Percentiles rank a stretch among this genome's conserved stretches.
Evolutionary conservation across 2,113 vertebrate species (phyloP).

Genomic region (Callocephalon fimbriatum): DNA sequence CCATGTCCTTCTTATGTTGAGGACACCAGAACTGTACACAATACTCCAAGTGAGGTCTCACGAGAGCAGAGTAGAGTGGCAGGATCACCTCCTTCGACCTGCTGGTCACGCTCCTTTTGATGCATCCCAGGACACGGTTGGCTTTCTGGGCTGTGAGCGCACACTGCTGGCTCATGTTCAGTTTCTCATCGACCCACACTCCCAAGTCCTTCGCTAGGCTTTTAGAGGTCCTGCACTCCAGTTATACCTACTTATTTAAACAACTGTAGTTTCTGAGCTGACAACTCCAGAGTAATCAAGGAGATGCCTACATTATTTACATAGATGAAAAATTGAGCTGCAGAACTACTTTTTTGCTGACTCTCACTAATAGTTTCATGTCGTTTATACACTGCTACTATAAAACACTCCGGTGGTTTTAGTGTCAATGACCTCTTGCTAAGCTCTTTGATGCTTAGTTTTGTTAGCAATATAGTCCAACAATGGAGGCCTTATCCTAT

Average conservation of each 20-base stretch:
- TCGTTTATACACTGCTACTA: background rate
- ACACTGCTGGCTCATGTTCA: no score
- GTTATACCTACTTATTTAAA: background rate
- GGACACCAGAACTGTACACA: no score
- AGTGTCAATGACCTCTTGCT: background rate
- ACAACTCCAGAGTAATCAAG: background rate
- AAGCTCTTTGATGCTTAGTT: background rate
- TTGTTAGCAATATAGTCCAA: background rate
- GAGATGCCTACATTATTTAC: background rate
- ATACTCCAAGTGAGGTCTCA: no score
- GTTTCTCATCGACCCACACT: no score
- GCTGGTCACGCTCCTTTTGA: no score
- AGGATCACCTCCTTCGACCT: no score
- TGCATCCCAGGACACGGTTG: no score
- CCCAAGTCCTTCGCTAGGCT: background rate
- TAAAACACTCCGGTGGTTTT: background rate
- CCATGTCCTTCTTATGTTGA: no score
- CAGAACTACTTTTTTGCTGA: background rate
- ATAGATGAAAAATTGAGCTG: background rate
- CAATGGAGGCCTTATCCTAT: background rate
- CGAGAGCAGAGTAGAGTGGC: no score
- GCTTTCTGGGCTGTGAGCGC: no score
- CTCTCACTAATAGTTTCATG: background rate
- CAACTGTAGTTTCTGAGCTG: background rate
- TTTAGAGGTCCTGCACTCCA: background rate